These are phyloP conservation scores for Xanthia togata DNA, from an alignment of 2,888 invertebrate genomes.

Conservation along the genomic window DNA sequence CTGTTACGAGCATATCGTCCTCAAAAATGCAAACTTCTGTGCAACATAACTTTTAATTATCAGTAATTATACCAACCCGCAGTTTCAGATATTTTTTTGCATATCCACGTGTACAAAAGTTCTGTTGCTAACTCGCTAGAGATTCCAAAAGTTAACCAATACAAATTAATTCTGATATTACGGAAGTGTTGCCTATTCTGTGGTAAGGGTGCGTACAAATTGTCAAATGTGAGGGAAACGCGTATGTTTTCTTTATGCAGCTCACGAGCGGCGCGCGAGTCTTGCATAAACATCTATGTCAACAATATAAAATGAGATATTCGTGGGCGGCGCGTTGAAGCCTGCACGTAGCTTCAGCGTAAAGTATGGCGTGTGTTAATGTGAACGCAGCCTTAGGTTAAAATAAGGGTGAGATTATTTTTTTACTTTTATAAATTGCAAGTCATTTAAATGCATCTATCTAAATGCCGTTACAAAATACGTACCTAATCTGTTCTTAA, in stretches of 20 bases:
- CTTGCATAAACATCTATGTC: conserved; percentile 52
- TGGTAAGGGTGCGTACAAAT: conserved; percentile 34
- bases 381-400: background rate
- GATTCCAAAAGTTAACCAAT: conserved; percentile 38
- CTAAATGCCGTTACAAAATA: too few species aligned
- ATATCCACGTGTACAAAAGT: conserved; percentile 15
- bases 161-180: conserved; percentile 37
- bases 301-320: conserved; percentile 53
- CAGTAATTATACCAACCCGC: conserved; percentile 22
- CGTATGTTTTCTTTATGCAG: conserved; percentile 46
- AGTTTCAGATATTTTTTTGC: conserved; percentile 27
- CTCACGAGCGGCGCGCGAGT: conserved; percentile 43
- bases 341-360: conserved; percentile 15
- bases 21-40: conserved; percentile 6
- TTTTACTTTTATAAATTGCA: too few species aligned
- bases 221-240: conserved; percentile 25
- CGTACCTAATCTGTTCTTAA: too few species aligned
- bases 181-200: conserved; percentile 18
- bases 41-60: conserved; percentile 42
- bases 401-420: background rate
- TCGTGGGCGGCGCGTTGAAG: conserved; percentile 31
- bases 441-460: too few species aligned
- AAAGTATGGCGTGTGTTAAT: conserved; percentile 5
- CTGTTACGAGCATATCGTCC: background rate
- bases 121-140: conserved; percentile 2